phyloP scores from a whole-genome alignment of 2,888 invertebrate species.

The Agrotis segetum region DNA sequence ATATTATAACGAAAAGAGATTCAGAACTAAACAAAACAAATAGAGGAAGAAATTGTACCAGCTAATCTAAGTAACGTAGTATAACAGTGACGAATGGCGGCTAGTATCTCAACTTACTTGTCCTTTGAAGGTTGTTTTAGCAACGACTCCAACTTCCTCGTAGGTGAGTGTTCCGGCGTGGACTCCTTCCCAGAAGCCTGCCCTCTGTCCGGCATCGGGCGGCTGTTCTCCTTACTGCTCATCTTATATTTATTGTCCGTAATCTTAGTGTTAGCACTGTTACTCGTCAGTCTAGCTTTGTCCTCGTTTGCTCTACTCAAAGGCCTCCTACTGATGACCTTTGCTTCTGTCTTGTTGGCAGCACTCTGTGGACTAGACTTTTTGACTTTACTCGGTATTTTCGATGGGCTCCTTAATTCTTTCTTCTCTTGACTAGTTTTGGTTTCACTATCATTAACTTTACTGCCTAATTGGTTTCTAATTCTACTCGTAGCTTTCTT shows the following conservation, averaged over 20 bases:
- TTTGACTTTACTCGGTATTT: slow-evolving; percentile 87
- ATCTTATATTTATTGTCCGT: slow-evolving; percentile 76
- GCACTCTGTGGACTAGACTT: slow-evolving; percentile 86
- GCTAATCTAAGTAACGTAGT: no score
- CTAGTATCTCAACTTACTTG: slow-evolving; percentile 73
- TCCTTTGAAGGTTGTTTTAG: slow-evolving; percentile 70
- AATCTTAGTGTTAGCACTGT: slow-evolving; percentile 70
- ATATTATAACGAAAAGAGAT: no score
- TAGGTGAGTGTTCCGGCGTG: slow-evolving; percentile 91
- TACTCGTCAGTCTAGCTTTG: slow-evolving; percentile 75
- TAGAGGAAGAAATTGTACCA: no score
- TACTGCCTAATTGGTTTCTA: slow-evolving; percentile 87
- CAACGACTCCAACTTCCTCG: slow-evolving; percentile 78
- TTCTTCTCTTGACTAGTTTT: slow-evolving; percentile 86
- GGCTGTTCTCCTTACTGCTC: slow-evolving; percentile 78
- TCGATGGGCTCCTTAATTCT: slow-evolving; percentile 80
- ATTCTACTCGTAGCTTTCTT: slow-evolving; percentile 89
- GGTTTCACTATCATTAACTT: slow-evolving; percentile 86
- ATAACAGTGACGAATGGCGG: no score
- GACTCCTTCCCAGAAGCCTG: slow-evolving; percentile 92
- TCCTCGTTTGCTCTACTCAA: slow-evolving; percentile 79
- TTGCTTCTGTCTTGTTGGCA: slow-evolving; percentile 64
- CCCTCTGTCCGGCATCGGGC: slow-evolving; percentile 87
- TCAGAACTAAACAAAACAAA: no score
- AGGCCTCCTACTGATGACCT: slow-evolving; percentile 74